Evolutionary conservation across 2,888 invertebrate genomes (phyloP), one percentile per base, ranked within the genome.

Genomic region (Spilosoma lubricipeda): DNA sequence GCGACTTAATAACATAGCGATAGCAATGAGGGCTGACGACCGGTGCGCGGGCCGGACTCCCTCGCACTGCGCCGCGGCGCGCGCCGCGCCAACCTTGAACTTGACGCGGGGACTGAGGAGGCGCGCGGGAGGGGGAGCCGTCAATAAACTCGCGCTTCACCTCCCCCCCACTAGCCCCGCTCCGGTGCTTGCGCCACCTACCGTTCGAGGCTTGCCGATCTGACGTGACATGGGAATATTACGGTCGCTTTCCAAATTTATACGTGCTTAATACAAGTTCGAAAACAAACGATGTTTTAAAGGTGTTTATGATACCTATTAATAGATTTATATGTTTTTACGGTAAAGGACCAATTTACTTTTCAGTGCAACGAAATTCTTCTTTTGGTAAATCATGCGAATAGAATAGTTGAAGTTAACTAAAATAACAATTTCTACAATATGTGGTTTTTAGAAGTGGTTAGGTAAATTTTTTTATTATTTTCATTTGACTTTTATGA

Each of bases 11-110:
- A 89, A 91, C 94, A 94, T 94, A 93, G 92, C 94, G 92, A 87
- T 91, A 90, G 88, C 87, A 87, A 89, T 88, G 92, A 92, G 95
- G 94, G 95, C 95, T 95, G 94, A 95, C 96, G 95, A 95, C 96
- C 95, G 94, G 93, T 93, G 93, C 93, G 95, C 95, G 94, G 93
- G 94, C 94, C 95, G 95, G 94, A 95, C 94, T 95, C 95, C 95
- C 95, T 95, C 94, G 96, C 96, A 96, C 96, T 95, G 95, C 93
- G 93, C 94, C 91, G 93, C 94, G 92, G 93, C 96, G 95, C 96
- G 96, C 94, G 96, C 96, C 95, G 94, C 92, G 95, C 96, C 95
- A 95, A 95, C 96, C 96, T 96, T 96, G 96, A 96, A 96, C 96
- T 96, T 96, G 95, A 94, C 89, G 93, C 90, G 93, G 92, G 92